phyloP scores from a whole-genome alignment of 2,888 invertebrate species.

The Thelaira solivaga region DNA sequence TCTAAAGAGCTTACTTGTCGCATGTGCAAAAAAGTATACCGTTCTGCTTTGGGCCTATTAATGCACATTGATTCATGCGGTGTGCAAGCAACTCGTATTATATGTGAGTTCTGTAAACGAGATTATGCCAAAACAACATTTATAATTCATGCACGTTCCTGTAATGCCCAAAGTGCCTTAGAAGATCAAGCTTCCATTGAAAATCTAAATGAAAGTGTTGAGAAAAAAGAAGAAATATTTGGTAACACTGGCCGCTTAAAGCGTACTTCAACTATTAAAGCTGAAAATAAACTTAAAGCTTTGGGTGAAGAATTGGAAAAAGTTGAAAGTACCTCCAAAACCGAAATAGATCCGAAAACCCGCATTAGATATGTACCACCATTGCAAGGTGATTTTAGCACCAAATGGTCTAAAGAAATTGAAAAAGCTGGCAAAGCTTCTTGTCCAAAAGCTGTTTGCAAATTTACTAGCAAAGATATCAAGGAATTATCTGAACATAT shows the following conservation, averaged over 20 bases:
- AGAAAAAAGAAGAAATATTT: conserved; percentile 51
- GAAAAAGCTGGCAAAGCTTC: conserved; percentile 65
- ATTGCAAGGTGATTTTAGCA: neutral
- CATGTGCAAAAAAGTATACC: conserved; percentile 67
- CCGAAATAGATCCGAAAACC: conserved; percentile 21
- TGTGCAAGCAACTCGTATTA: conserved; percentile 60
- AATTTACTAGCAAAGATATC: conserved; percentile 67
- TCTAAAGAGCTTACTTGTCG: conserved; percentile 69
- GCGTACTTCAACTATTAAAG: conserved; percentile 73
- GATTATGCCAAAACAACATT: conserved; percentile 64
- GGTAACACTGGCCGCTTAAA: conserved; percentile 73
- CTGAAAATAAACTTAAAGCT: conserved; percentile 71
- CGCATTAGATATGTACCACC: conserved; percentile 29
- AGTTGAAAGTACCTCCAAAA: too few relatives aligned
- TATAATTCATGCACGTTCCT: conserved; percentile 66
- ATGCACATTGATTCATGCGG: conserved; percentile 72
- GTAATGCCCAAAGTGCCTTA: conserved; percentile 52
- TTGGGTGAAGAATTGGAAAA: conserved; percentile 64
- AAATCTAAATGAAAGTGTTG: neutral
- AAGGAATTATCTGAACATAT: conserved; percentile 70
- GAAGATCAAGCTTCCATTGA: neutral
- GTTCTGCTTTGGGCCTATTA: conserved; percentile 71
- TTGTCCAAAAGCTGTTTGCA: conserved; percentile 73
- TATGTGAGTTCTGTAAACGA: conserved; percentile 68
- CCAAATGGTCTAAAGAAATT: conserved; percentile 65